Percentiles rank a stretch among this genome's conserved stretches.
These are phyloP conservation scores for Nysson spinosus DNA, from an alignment of 2,888 invertebrate genomes.

Conservation along the genomic window DNA sequence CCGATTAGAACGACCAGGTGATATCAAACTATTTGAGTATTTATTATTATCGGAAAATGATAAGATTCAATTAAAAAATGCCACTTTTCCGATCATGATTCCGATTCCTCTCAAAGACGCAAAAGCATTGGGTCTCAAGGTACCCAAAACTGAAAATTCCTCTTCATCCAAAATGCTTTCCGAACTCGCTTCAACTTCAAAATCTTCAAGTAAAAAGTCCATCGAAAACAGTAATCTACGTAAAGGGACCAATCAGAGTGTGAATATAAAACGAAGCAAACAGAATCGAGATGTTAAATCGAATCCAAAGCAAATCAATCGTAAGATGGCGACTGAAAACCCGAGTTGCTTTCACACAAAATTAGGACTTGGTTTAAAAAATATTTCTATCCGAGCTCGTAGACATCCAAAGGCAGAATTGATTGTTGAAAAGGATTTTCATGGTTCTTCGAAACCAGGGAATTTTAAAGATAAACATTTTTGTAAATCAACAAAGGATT, in stretches of 20 bases:
- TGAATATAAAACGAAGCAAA: conserved; percentile 1
- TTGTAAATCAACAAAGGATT: conserved; percentile 7
- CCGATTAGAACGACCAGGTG: conserved; percentile 21
- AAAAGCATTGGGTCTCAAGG: conserved; percentile 12
- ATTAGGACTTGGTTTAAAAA: conserved; percentile 50
- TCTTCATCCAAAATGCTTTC: conserved; percentile 2
- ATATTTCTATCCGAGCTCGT: conserved; percentile 40
- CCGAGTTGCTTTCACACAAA: conserved; percentile 50
- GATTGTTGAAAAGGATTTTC: not conserved
- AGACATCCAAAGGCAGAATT: not conserved
- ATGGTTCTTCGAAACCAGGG: not conserved
- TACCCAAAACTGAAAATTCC: not conserved
- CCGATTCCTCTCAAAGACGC: conserved; percentile 29
- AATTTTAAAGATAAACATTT: too few species aligned
- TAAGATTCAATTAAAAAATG: conserved; percentile 10
- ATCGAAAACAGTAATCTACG: not conserved
- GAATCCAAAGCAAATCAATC: not conserved
- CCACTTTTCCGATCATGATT: conserved; percentile 9
- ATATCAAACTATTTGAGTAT: conserved; percentile 5
- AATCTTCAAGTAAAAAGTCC: not conserved
- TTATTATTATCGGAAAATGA: not conserved
- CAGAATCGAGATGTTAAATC: not conserved
- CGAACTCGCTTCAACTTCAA: not conserved
- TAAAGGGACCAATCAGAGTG: not conserved
- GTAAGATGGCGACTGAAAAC: conserved; percentile 16